Percentiles rank a stretch among this genome's conserved stretches.
phyloP scores from a whole-genome alignment of 1,140 invertebrate species.

The Lysiphlebus fabarum region DNA sequence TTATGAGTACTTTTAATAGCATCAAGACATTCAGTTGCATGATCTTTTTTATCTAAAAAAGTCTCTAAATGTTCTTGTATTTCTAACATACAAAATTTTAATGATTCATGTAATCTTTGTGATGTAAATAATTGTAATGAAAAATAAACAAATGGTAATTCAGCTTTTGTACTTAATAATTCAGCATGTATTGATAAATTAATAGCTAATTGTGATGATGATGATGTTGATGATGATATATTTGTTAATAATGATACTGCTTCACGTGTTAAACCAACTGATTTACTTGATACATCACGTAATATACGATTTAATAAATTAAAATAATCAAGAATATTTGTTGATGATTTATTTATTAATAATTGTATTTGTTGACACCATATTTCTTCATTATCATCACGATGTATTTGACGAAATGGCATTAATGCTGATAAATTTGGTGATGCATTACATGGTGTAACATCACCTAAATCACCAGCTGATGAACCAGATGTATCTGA shows the following conservation, averaged over 20 bases:
- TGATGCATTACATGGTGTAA: constrained; percentile 84
- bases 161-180: constrained; percentile 60
- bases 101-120: constrained; percentile 69
- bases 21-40: constrained; percentile 79
- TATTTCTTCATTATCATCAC: constrained; percentile 74
- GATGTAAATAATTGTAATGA: constrained; percentile 61
- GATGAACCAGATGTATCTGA: constrained; percentile 76
- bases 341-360: constrained; percentile 61
- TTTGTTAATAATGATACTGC: constrained; percentile 53
- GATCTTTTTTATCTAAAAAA: constrained; percentile 87
- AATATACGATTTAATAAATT: constrained; percentile 61
- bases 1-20: constrained; percentile 72
- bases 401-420: constrained; percentile 62
- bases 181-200: constrained; percentile 66
- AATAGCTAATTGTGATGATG: constrained; percentile 54
- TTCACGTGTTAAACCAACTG: constrained; percentile 58
- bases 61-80: constrained; percentile 94
- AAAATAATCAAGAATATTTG: constrained; percentile 64
- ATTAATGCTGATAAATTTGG: constrained; percentile 70
- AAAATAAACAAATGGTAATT: constrained; percentile 74
- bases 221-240: constrained; percentile 31
- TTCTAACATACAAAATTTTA: constrained; percentile 88
- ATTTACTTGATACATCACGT: constrained; percentile 59
- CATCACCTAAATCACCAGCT: constrained; percentile 81
- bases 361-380: constrained; percentile 72